Conservation (phyloP, 1,140 invertebrate genomes). For the Hesperophylax magnus region DNA sequence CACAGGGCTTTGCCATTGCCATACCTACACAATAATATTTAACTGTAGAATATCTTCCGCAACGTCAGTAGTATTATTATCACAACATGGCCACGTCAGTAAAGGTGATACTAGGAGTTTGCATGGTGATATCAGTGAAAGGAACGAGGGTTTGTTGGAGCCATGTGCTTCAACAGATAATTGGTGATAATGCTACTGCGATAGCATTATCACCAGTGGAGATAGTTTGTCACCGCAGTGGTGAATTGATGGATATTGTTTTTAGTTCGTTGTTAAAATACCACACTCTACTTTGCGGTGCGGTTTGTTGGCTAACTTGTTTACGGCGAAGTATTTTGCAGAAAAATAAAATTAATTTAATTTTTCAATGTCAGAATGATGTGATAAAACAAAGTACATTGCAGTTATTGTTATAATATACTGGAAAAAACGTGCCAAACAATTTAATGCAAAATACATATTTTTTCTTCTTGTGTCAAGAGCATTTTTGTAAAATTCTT, state of each 20-base stretch:
- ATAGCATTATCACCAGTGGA: neutral
- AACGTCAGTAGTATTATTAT: neutral
- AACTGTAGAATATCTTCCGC: neutral
- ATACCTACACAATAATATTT: no score
- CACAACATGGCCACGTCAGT: neutral
- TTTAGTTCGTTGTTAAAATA: conserved; percentile 6
- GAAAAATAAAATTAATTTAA: no score
- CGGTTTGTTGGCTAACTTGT: neutral
- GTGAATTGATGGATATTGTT: neutral
- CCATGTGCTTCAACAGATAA: conserved; percentile 14
- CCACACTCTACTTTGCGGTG: neutral
- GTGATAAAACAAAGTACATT: no score
- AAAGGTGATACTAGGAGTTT: neutral
- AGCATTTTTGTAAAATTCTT: no score
- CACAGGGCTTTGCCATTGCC: no score
- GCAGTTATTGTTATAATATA: no score
- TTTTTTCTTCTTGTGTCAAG: no score
- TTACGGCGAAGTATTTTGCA: no score
- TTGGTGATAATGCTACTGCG: neutral
- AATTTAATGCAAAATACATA: no score
- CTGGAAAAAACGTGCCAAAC: no score
- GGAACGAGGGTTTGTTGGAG: neutral
- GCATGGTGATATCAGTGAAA: neutral
- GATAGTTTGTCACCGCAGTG: neutral
- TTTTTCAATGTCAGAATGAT: no score